These are phyloP conservation scores for Cacoxenus indagator DNA, from an alignment of 2,888 invertebrate genomes.

Conservation along the genomic window DNA sequence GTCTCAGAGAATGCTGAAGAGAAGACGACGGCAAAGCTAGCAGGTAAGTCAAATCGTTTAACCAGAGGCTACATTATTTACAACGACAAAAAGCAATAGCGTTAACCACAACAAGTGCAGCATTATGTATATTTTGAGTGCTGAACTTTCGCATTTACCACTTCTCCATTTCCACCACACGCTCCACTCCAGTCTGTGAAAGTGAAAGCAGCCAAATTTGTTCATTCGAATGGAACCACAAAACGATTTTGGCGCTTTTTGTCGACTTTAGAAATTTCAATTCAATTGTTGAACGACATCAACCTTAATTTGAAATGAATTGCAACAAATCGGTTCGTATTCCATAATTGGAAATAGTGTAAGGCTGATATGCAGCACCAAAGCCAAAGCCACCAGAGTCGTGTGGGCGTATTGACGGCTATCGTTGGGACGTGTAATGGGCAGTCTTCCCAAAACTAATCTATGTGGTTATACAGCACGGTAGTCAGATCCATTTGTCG, in stretches of 20 bases:
- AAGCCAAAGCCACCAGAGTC: too few species aligned
- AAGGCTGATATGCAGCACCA: too few species aligned
- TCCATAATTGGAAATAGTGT: too few species aligned
- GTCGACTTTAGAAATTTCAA: not conserved
- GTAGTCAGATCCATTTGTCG: too few species aligned
- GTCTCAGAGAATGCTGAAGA: not conserved
- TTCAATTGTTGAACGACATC: too few species aligned
- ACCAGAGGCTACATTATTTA: not conserved
- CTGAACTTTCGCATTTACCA: constrained; percentile 26
- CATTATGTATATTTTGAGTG: not conserved
- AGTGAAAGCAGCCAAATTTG: constrained; percentile 47
- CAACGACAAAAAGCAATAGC: not conserved
- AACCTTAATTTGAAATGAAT: too few species aligned
- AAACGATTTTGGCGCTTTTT: not conserved
- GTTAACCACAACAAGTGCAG: not conserved
- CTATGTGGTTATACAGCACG: too few species aligned
- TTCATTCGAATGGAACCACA: not conserved
- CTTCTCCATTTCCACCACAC: constrained; percentile 26
- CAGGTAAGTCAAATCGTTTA: not conserved
- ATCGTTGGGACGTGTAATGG: too few species aligned
- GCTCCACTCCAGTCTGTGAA: constrained; percentile 11
- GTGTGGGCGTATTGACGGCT: too few species aligned
- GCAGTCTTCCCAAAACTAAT: too few species aligned
- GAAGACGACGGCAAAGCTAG: not conserved
- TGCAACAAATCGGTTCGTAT: too few species aligned